Conservation (phyloP, 2,113 vertebrate genomes). For the Alexandromys fortis region DNA sequence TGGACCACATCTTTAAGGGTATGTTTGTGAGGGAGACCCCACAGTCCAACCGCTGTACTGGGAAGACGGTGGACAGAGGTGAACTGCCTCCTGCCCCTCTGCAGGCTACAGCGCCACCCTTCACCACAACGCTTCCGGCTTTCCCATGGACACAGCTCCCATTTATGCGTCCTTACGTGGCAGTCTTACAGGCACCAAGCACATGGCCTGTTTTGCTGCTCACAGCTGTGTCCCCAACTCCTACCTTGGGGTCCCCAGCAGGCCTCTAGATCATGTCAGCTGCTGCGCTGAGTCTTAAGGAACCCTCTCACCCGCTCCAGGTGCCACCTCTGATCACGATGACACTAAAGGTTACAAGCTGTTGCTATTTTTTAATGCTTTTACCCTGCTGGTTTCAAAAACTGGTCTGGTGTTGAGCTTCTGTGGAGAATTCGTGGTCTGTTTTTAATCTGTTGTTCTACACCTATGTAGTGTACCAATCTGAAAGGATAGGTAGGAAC, state of each 20-base stretch:
- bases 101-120: background rate
- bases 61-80: background rate
- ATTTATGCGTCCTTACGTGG: background rate
- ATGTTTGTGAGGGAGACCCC: background rate
- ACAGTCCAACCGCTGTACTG: background rate
- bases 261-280: background rate
- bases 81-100: background rate
- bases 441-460: constrained; percentile 83
- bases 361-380: constrained; percentile 72
- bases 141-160: background rate
- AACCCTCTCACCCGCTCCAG: background rate
- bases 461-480: constrained; percentile 82
- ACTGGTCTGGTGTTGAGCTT: constrained; percentile 80
- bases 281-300: background rate
- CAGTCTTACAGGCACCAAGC: background rate
- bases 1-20: background rate
- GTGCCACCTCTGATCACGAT: background rate
- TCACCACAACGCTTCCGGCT: background rate
- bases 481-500: constrained; percentile 79
- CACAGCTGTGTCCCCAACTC: background rate
- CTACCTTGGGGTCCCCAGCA: background rate
- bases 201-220: background rate
- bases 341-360: constrained; percentile 53
- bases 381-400: constrained; percentile 80
- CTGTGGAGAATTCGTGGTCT: constrained; percentile 83